A percentile compares a stretch with the other conserved stretches of the same genome.
Evolutionary conservation across 1,140 invertebrate species (phyloP).

Genomic region (Philopotamus ludificatus): DNA sequence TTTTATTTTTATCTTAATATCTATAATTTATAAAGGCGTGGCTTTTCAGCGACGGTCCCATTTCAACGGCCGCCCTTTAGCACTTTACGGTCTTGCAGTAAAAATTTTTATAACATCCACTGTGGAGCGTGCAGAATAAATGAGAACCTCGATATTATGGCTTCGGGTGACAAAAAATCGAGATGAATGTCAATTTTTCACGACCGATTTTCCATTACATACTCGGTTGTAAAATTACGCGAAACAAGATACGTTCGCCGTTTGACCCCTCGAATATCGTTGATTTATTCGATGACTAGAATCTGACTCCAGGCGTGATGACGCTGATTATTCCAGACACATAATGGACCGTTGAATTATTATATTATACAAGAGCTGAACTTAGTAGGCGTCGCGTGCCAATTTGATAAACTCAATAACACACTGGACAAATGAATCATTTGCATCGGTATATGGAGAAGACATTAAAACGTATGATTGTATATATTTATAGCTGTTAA

Average conservation of each 20-base stretch:
- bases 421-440: too few species aligned
- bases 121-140: slow-evolving; percentile 4
- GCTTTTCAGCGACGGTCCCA: background rate
- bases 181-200: background rate
- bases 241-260: too few species aligned
- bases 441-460: too few species aligned
- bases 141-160: background rate
- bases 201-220: background rate
- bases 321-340: background rate
- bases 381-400: too few species aligned
- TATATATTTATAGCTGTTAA: too few species aligned
- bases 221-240: background rate
- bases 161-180: background rate
- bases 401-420: too few species aligned
- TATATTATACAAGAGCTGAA: too few species aligned
- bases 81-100: slow-evolving; percentile 23
- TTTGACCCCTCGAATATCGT: too few species aligned
- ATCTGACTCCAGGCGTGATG: background rate
- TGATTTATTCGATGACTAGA: background rate
- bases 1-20: background rate
- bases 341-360: too few species aligned
- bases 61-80: background rate
- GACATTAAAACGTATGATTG: too few species aligned
- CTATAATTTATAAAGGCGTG: too few species aligned
- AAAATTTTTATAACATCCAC: slow-evolving; percentile 23